These are phyloP conservation scores for Choristoneura fumiferana DNA, from an alignment of 1,140 invertebrate genomes.

Conservation along the genomic window DNA sequence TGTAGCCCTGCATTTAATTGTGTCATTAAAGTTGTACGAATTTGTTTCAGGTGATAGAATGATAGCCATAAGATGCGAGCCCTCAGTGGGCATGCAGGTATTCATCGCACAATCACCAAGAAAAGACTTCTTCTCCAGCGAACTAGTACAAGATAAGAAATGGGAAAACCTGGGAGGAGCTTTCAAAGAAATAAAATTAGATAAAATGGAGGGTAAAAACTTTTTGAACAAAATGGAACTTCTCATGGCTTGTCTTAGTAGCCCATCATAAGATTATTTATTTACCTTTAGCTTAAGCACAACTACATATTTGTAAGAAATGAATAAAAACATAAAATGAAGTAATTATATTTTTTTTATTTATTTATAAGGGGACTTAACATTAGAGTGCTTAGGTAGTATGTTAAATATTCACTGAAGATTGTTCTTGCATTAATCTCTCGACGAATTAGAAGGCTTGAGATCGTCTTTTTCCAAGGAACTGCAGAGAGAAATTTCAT, in stretches of 20 bases:
- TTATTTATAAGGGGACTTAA: constrained; percentile 71
- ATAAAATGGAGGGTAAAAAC: constrained; percentile 98
- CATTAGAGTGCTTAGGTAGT: constrained; percentile 68
- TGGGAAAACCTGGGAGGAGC: constrained; percentile 95
- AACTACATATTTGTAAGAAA: constrained; percentile 27
- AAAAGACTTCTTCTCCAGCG: constrained; percentile 92
- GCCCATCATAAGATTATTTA: constrained; percentile 59
- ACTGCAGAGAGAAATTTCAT: constrained; percentile 44
- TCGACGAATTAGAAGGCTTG: constrained; percentile 44
- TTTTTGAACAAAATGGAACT: constrained; percentile 98
- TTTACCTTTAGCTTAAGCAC: constrained; percentile 20
- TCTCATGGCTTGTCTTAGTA: constrained; percentile 93
- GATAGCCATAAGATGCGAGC: constrained; percentile 93
- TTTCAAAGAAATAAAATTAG: constrained; percentile 94
- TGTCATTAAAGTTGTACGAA: no score
- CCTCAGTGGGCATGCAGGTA: constrained; percentile 79
- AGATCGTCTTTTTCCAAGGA: constrained; percentile 50
- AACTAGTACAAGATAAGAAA: constrained; percentile 91
- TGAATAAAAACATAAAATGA: constrained; percentile 43
- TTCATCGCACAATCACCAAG: constrained; percentile 91
- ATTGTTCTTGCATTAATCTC: constrained; percentile 62
- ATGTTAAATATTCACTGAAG: constrained; percentile 74
- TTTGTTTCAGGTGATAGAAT: constrained; percentile 83
- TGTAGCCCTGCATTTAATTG: no score
- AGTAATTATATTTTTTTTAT: constrained; percentile 58